Evolutionary conservation across 2,113 vertebrate species (phyloP).

Genomic region (Talpa occidentalis): DNA sequence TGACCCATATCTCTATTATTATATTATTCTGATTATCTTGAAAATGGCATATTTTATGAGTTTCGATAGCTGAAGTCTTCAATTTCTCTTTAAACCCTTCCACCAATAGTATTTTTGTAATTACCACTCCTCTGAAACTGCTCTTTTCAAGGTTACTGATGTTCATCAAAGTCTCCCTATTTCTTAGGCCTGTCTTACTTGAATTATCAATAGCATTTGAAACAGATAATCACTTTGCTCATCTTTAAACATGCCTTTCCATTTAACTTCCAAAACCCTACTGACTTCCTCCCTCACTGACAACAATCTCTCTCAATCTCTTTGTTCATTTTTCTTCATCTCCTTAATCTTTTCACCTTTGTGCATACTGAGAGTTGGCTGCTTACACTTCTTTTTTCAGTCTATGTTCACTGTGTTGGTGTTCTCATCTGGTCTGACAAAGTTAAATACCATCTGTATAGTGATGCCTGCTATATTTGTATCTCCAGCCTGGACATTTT

Average conservation of each 20-base stretch:
- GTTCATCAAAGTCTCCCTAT: background rate
- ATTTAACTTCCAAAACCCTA: background rate
- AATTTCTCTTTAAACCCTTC: background rate
- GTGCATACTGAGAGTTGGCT: background rate
- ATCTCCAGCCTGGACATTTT: background rate
- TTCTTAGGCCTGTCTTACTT: background rate
- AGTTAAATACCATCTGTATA: background rate
- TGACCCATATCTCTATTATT: background rate
- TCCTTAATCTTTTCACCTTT: background rate
- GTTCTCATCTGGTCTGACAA: background rate
- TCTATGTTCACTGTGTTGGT: background rate
- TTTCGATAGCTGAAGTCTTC: background rate
- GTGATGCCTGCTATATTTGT: background rate
- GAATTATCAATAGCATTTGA: background rate
- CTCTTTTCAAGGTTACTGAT: background rate
- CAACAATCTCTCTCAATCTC: background rate
- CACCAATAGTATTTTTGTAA: background rate
- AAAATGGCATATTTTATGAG: background rate
- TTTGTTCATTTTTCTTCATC: background rate
- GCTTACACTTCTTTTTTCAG: background rate
- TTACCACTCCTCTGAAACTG: background rate
- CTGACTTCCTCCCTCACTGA: background rate
- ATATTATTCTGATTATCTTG: background rate
- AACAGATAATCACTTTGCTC: background rate
- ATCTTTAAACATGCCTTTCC: background rate